A percentile compares a stretch with the other conserved stretches of the same genome.
Evolutionary conservation across 2,113 vertebrate species (phyloP).

Genomic region (Spheniscus mendiculus): DNA sequence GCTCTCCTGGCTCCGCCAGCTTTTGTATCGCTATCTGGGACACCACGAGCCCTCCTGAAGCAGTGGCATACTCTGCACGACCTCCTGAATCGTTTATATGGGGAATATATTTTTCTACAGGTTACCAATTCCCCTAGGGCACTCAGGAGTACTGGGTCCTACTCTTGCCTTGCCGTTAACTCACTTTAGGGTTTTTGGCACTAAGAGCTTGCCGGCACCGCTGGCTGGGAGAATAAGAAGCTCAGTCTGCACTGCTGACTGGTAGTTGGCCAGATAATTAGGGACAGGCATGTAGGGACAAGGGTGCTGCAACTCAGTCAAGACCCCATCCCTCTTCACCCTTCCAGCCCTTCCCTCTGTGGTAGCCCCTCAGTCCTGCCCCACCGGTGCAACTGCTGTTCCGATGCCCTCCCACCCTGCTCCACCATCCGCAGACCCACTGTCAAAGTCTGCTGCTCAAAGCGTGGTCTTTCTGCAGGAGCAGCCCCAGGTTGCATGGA

Average conservation of each 20-base stretch:
- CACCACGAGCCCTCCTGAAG: not conserved
- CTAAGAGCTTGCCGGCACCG: not conserved
- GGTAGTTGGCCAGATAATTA: not conserved
- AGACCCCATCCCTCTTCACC: not conserved
- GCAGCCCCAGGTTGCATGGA: not conserved
- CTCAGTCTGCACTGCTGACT: not conserved
- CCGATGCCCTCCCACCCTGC: not conserved
- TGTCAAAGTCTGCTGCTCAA: not conserved
- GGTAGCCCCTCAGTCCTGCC: not conserved
- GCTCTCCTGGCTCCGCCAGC: not conserved
- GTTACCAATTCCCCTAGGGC: not conserved
- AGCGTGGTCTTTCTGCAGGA: fast-evolving
- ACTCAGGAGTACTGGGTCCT: not conserved
- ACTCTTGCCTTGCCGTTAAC: not conserved
- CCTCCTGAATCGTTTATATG: not conserved
- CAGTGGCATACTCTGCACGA: not conserved
- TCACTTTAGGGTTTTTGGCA: not conserved
- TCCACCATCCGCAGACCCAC: not conserved
- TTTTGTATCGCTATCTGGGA: not conserved
- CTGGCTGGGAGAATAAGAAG: not conserved
- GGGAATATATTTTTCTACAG: not conserved
- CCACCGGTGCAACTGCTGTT: not conserved
- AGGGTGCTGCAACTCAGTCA: not conserved
- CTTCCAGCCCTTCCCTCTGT: not conserved
- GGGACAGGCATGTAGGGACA: not conserved